A percentile compares a stretch with the other conserved stretches of the same genome.
Evolutionary conservation across 2,888 invertebrate genomes (phyloP).

Genomic region (Xestia rhomboidea): DNA sequence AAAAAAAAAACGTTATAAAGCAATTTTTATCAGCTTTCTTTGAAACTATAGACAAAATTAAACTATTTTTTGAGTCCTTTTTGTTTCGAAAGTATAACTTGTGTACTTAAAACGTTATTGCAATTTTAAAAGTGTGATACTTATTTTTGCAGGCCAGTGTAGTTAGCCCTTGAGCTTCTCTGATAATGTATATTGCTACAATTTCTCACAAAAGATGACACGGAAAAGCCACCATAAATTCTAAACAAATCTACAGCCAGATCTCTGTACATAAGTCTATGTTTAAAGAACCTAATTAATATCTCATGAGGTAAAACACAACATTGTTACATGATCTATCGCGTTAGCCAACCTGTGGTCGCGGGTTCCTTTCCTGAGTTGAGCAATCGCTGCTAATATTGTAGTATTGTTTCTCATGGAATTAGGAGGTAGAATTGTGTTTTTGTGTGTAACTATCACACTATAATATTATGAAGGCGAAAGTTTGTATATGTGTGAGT

Average conservation of each 20-base stretch:
- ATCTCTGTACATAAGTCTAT: not conserved
- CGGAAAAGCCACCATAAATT: not conserved
- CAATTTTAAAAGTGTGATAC: too few species aligned
- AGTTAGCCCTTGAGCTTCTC: not conserved
- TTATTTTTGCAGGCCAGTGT: too few species aligned
- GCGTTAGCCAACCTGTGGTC: conserved; percentile 39
- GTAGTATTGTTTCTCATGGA: conserved; percentile 26
- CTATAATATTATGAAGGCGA: too few species aligned
- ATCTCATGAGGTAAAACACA: conserved; percentile 2
- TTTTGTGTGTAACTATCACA: not conserved
- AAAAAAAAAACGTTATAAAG: too few species aligned
- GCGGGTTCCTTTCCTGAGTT: conserved; percentile 46
- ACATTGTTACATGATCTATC: conserved; percentile 37
- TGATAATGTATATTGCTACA: not conserved
- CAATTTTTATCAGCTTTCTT: too few species aligned
- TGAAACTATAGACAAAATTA: too few species aligned
- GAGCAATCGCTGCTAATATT: conserved; percentile 22
- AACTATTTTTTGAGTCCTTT: too few species aligned
- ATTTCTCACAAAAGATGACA: not conserved
- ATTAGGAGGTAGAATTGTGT: not conserved
- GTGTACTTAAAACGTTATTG: too few species aligned
- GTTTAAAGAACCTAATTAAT: not conserved
- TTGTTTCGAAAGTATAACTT: too few species aligned
- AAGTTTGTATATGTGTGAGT: too few species aligned
- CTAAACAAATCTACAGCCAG: not conserved